A percentile compares a stretch with the other conserved stretches of the same genome.
These are phyloP conservation scores for Carettochelys insculpta DNA, from an alignment of 2,113 vertebrate genomes.

Conservation along the genomic window DNA sequence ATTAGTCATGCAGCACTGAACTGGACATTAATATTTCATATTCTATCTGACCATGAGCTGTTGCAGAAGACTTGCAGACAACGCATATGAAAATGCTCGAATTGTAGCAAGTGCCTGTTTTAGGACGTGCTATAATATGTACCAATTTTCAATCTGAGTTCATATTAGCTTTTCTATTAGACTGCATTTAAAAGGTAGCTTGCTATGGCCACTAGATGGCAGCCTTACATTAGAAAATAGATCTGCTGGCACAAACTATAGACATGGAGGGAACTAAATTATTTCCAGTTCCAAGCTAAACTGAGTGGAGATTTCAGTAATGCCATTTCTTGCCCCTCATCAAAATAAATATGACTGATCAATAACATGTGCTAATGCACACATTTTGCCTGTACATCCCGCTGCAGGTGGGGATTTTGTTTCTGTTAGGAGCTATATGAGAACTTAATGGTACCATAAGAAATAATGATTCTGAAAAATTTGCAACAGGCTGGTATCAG, in stretches of 20 bases:
- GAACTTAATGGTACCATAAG: not conserved
- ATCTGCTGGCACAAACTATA: not conserved
- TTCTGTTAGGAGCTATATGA: not conserved
- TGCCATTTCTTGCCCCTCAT: not conserved
- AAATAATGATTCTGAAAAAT: not conserved
- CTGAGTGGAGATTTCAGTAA: not conserved
- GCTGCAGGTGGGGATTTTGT: not conserved
- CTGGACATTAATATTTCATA: not conserved
- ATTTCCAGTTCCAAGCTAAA: not conserved
- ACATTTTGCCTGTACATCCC: not conserved
- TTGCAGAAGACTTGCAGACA: not conserved
- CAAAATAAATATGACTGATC: slow-evolving; percentile 18
- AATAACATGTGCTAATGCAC: fast-evolving
- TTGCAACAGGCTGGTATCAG: not conserved
- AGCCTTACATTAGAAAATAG: slow-evolving; percentile 35
- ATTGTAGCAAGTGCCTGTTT: not conserved
- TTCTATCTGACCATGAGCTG: not conserved
- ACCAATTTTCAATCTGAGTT: not conserved
- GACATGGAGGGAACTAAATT: not conserved
- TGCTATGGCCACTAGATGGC: slow-evolving; percentile 68
- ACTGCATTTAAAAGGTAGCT: not conserved
- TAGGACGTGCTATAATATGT: not conserved
- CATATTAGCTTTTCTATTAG: not conserved
- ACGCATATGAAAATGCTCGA: not conserved
- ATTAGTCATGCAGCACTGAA: not conserved